Conservation (phyloP, 2,888 invertebrate genomes). For the Macrophya annulata region DNA sequence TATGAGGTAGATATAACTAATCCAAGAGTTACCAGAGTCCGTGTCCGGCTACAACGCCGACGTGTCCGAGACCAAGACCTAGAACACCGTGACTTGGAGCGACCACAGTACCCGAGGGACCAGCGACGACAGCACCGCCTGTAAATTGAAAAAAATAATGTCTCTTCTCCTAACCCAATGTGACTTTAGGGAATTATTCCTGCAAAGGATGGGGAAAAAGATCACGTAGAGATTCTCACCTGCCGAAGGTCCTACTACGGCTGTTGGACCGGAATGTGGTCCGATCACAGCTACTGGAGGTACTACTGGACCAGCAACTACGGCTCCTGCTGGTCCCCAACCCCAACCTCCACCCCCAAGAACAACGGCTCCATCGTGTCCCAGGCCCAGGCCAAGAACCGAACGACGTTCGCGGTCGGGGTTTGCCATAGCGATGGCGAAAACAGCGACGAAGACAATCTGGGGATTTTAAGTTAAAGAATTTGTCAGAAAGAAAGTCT, state of each 20-base stretch:
- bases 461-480: slow-evolving; percentile 50
- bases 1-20: background rate
- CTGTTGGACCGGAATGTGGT: slow-evolving; percentile 59
- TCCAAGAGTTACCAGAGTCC: slow-evolving; percentile 6
- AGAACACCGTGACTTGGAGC: slow-evolving; percentile 59
- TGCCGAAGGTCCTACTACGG: slow-evolving; percentile 66
- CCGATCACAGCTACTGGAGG: slow-evolving; percentile 61
- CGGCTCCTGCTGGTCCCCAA: slow-evolving; percentile 61
- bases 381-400: slow-evolving; percentile 62
- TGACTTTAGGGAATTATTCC: slow-evolving; percentile 19
- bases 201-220: background rate
- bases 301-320: slow-evolving; percentile 62
- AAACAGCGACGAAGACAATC: slow-evolving; percentile 64
- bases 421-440: slow-evolving; percentile 65
- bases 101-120: slow-evolving; percentile 67
- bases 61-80: slow-evolving; percentile 56
- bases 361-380: slow-evolving; percentile 65
- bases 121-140: slow-evolving; percentile 67
- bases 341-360: slow-evolving; percentile 63
- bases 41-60: background rate
- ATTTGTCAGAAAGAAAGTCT: background rate
- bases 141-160: slow-evolving; percentile 39
- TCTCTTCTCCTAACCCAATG: slow-evolving; percentile 3
- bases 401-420: slow-evolving; percentile 70
- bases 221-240: slow-evolving; percentile 58